Percentiles rank a stretch among this genome's conserved stretches.
Conservation (phyloP, 2,113 vertebrate species). For the Benitochromis conjunctus region DNA sequence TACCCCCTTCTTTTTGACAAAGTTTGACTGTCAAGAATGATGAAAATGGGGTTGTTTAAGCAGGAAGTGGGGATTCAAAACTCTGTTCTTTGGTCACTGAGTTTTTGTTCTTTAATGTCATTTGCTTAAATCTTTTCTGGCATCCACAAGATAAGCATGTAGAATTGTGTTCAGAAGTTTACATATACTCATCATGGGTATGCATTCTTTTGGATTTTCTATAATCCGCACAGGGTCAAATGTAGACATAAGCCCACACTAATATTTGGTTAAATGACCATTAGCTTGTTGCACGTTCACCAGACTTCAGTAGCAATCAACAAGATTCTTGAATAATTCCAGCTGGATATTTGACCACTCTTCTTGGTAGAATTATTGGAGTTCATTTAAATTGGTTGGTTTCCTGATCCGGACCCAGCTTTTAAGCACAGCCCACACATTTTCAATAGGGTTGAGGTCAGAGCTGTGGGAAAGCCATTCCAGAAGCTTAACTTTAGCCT, state of each 20-base stretch:
- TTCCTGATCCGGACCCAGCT: neutral
- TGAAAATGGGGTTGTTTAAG: neutral
- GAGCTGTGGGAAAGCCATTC: neutral
- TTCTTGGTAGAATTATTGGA: neutral
- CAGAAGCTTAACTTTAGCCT: neutral
- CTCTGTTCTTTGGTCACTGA: neutral
- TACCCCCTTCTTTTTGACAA: neutral
- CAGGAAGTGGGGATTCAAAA: neutral
- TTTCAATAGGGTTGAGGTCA: neutral
- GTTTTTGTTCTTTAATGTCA: neutral
- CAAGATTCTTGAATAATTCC: neutral
- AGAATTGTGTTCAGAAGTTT: neutral
- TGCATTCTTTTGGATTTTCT: neutral
- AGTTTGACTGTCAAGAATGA: neutral
- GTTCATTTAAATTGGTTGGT: neutral
- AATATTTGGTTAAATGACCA: neutral
- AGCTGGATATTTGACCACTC: neutral
- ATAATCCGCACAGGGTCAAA: neutral
- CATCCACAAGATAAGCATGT: neutral
- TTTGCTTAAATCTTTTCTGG: neutral
- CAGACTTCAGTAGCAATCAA: neutral
- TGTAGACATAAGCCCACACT: neutral
- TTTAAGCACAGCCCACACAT: neutral
- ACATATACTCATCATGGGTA: neutral
- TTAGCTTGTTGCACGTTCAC: neutral